phyloP scores from a whole-genome alignment of 2,113 vertebrate genomes.

The Sterna hirundo region DNA sequence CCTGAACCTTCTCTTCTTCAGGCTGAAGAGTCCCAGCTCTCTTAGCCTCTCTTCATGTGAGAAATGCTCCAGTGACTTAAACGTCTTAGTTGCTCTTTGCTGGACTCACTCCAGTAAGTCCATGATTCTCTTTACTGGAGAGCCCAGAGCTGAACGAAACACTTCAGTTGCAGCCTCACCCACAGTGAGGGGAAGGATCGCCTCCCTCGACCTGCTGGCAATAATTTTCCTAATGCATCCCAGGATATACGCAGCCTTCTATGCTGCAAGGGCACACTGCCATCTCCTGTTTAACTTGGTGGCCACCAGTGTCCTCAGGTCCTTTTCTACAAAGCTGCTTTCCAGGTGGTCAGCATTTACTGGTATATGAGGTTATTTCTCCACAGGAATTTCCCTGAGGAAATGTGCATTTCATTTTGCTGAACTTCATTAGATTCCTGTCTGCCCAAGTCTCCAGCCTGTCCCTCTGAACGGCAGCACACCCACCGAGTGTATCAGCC shows the following conservation, averaged over 20 bases:
- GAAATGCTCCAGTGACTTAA: neutral
- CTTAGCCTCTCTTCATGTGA: neutral
- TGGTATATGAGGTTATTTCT: neutral
- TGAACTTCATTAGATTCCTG: neutral
- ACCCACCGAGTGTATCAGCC: neutral
- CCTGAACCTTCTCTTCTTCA: neutral
- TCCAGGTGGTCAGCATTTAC: neutral
- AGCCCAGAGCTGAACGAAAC: neutral
- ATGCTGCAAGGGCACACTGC: neutral
- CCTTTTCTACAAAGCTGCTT: neutral
- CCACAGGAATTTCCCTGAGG: neutral
- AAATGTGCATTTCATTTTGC: neutral
- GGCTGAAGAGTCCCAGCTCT: neutral
- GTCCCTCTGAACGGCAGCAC: neutral
- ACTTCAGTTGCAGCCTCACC: neutral
- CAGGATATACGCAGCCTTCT: neutral
- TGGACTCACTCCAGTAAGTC: neutral
- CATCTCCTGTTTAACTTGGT: neutral
- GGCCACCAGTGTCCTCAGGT: neutral
- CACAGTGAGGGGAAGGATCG: neutral
- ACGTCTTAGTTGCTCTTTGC: neutral
- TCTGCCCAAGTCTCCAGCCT: neutral
- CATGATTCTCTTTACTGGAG: neutral
- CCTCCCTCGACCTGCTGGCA: rapidly evolving
- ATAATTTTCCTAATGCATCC: neutral